phyloP scores from a whole-genome alignment of 2,888 invertebrate genomes.

The Hermaeophaga mercurialis region DNA sequence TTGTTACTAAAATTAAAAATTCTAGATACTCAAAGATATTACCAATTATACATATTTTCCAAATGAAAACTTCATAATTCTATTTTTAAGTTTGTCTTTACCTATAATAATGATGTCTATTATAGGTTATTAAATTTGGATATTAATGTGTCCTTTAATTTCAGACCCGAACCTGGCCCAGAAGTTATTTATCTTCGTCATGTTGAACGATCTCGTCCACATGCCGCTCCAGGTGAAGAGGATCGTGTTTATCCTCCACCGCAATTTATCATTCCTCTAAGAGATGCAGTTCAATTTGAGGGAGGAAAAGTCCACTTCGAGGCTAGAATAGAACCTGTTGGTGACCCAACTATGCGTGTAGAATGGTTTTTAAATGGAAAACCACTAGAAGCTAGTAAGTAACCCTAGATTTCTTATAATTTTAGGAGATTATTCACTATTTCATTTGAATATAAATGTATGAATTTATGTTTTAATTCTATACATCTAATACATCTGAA shows the following conservation, averaged over 20 bases:
- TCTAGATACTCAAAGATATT: too few relatives aligned
- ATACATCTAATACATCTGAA: too few relatives aligned
- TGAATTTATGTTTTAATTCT: too few relatives aligned
- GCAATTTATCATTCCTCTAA: slow-evolving; percentile 87
- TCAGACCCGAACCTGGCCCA: slow-evolving; percentile 85
- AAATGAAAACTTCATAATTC: too few relatives aligned
- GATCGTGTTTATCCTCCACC: slow-evolving; percentile 90
- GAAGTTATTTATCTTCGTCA: slow-evolving; percentile 93
- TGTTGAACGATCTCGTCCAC: slow-evolving; percentile 86
- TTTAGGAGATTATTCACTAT: too few relatives aligned
- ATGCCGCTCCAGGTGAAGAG: slow-evolving; percentile 79
- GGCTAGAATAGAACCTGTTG: slow-evolving; percentile 95
- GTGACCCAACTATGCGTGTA: slow-evolving; percentile 94
- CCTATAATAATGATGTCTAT: background rate
- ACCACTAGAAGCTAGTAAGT: slow-evolving; percentile 89
- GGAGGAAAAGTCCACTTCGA: slow-evolving; percentile 96
- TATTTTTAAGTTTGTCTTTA: too few relatives aligned
- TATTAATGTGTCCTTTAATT: too few relatives aligned
- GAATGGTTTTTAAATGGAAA: slow-evolving; percentile 95
- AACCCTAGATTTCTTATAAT: too few relatives aligned
- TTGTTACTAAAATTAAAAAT: too few relatives aligned
- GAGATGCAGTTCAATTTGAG: slow-evolving; percentile 81
- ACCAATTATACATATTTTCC: too few relatives aligned
- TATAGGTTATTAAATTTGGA: background rate
- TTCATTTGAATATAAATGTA: too few relatives aligned